Conservation (phyloP, 2,113 vertebrate genomes). For the Phyllostomus hastatus region DNA sequence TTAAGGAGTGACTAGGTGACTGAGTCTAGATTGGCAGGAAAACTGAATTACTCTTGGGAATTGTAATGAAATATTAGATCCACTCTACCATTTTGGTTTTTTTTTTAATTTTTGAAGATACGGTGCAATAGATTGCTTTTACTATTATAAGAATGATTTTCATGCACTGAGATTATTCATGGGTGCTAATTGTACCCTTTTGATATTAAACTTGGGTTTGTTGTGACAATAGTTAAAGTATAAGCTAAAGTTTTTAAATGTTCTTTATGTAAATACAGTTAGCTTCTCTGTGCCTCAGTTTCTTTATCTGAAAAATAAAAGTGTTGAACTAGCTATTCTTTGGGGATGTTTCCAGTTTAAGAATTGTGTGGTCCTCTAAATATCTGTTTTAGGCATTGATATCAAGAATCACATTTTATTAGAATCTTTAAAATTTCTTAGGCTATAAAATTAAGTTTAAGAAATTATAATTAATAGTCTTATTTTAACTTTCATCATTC, state of each 20-base stretch:
- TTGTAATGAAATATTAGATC: conserved; percentile 13
- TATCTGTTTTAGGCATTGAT: not conserved
- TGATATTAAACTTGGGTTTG: not conserved
- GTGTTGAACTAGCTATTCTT: not conserved
- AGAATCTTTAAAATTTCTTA: conserved; percentile 51
- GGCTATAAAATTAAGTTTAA: conserved; percentile 55
- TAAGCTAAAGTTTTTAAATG: not conserved
- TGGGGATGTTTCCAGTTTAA: not conserved
- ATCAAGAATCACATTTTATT: conserved; percentile 55
- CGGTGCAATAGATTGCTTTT: not conserved
- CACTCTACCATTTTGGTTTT: not conserved
- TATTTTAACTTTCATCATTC: not conserved
- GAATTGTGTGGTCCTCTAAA: conserved; percentile 27
- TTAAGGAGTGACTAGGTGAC: not conserved
- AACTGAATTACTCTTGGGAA: conserved; percentile 15
- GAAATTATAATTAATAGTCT: conserved; percentile 55
- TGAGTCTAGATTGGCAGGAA: not conserved
- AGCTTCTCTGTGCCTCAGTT: not conserved
- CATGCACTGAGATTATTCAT: not conserved
- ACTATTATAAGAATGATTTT: not conserved
- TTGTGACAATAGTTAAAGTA: not conserved
- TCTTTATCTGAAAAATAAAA: conserved; percentile 26
- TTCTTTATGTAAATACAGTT: not conserved
- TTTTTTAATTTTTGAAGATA: not conserved
- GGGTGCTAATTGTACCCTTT: not conserved